A percentile compares a stretch with the other conserved stretches of the same genome.
These are phyloP conservation scores for Phrynosoma platyrhinos DNA, from an alignment of 2,113 vertebrate genomes.

Conservation along the genomic window DNA sequence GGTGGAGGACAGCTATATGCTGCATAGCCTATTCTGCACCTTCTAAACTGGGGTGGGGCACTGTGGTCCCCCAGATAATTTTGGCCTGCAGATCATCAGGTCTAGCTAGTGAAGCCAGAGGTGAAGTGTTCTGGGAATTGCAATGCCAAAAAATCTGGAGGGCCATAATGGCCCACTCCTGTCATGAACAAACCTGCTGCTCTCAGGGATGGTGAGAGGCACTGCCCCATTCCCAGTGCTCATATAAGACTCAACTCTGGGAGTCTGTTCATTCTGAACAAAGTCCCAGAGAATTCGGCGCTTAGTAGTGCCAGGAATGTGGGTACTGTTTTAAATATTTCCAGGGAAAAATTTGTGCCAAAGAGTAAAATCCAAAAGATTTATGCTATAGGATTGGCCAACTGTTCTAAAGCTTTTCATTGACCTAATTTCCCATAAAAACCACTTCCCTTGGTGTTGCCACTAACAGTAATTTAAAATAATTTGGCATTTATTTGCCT, in stretches of 20 bases:
- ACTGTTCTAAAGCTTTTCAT: background rate
- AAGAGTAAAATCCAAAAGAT: background rate
- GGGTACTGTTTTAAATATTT: background rate
- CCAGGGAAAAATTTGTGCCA: background rate
- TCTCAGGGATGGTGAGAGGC: too few relatives aligned
- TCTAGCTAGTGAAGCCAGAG: background rate
- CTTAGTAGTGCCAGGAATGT: background rate
- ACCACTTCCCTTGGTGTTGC: background rate
- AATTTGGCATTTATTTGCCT: fast-evolving
- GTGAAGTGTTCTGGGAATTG: background rate
- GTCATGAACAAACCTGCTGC: background rate
- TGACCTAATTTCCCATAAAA: background rate
- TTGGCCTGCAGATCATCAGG: background rate
- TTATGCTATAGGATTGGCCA: background rate
- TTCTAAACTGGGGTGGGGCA: too few relatives aligned
- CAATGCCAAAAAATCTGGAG: background rate
- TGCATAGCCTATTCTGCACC: too few relatives aligned
- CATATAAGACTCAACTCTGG: too few relatives aligned
- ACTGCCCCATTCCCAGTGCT: background rate
- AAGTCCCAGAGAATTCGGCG: too few relatives aligned
- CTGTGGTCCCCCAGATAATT: background rate
- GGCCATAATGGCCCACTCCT: background rate
- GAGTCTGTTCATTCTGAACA: too few relatives aligned
- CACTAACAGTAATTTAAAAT: background rate
- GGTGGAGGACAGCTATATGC: too few relatives aligned